Evolutionary conservation across 2,888 invertebrate species (phyloP).

Genomic region (Drosophila anomelani): DNA sequence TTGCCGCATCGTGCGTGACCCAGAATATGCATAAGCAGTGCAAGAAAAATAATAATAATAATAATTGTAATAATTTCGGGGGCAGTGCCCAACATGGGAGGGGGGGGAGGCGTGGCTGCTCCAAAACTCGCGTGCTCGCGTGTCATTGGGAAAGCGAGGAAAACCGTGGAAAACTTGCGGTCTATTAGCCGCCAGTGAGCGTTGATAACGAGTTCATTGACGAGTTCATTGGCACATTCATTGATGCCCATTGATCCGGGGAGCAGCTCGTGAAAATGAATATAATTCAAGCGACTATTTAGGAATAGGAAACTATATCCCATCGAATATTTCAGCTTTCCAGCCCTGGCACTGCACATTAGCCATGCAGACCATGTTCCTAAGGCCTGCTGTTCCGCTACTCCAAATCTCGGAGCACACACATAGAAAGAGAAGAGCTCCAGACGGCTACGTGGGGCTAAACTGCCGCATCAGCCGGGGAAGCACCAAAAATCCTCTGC

Average conservation of each 20-base stretch:
- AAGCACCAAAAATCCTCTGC: conserved; percentile 9
- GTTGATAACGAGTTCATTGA: conserved; percentile 74
- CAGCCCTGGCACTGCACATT: conserved; percentile 26
- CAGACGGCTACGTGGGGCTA: conserved; percentile 41
- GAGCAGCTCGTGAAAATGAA: not conserved
- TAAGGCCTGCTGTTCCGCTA: conserved; percentile 49
- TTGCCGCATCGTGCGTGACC: conserved; percentile 68
- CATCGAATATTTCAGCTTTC: not conserved
- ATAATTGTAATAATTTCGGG: conserved; percentile 70
- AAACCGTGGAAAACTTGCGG: conserved; percentile 23
- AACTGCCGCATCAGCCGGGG: conserved; percentile 41
- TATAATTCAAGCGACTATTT: not conserved
- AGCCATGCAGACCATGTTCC: conserved; percentile 70
- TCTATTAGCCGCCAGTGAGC: conserved; percentile 49
- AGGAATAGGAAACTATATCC: not conserved
- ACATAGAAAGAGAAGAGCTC: conserved; percentile 1
- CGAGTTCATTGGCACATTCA: conserved; percentile 79
- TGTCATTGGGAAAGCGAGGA: conserved; percentile 12
- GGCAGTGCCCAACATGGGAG: conserved; percentile 17
- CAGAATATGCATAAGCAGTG: conserved; percentile 56
- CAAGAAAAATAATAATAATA: conserved; percentile 61
- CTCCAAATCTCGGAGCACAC: conserved; percentile 58
- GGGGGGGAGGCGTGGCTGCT: conserved; percentile 4
- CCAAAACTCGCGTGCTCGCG: conserved; percentile 42
- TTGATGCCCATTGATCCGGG: conserved; percentile 62